Evolutionary conservation across 2,888 invertebrate species (phyloP), one percentile per base, ranked within the genome.

Genomic region (Lutraria lutraria): DNA sequence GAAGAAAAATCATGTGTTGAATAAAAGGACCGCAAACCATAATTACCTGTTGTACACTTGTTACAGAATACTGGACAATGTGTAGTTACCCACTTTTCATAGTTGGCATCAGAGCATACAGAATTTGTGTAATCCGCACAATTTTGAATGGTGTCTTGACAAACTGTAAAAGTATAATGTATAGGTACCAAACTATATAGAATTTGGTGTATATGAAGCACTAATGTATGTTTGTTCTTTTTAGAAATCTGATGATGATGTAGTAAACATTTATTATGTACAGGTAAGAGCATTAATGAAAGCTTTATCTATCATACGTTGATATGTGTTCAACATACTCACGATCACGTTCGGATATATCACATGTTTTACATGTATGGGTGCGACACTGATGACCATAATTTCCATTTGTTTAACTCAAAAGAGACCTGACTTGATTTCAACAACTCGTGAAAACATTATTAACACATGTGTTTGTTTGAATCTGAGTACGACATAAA

Each of bases 61-160:
- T 89, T 89, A 89, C 94, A 94, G 89, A 87, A 94, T 43, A 87
- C 82, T 0, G 87, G 84, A 86, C 95, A 95, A 87, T 95, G 91
- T 15, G 90, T 88, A 0, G n/a, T 80, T 13, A 93, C 94, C 95
- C 95, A 95, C 16, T 86, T 60, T 0, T 85, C 72, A 83, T 93
- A 93, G 8, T 79, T 82, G 0, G 90, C 53, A 29, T 93, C 85
- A 8, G 89, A 88, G 85, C 95, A 95, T 0, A 93, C 91, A 31
- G 90, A 79, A 0, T 87, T 31, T 2, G 91, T 93, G 81, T 94
- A 94, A 81, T 60, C 86, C 16, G 88, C 85, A 72, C 95, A 95
- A 90, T 93, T 92, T 15, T 85, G 0, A 0, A 92, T 81, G 13
- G 87, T 88, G 82, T 95, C 94, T 12, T 84, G 76, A 21, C 79